These are phyloP conservation scores for Dysmachus trigonus DNA, from an alignment of 2,888 invertebrate species.

Conservation along the genomic window DNA sequence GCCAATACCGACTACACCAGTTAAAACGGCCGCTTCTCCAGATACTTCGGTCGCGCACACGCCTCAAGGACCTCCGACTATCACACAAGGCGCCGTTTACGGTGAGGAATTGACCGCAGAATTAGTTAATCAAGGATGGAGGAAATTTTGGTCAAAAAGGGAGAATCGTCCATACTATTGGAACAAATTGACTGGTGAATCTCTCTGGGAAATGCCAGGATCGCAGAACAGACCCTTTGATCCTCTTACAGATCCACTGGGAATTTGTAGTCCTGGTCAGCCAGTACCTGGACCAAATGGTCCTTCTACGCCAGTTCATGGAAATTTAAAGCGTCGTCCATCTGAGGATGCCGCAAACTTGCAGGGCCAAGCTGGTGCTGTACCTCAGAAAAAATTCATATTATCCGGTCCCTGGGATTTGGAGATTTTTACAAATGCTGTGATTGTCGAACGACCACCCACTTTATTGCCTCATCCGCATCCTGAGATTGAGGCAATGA, in stretches of 20 bases:
- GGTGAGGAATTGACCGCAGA: conserved; percentile 63
- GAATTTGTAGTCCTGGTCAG: conserved; percentile 70
- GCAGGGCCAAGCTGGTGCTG: conserved; percentile 58
- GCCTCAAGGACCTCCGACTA: conserved; percentile 60
- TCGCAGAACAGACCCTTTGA: conserved; percentile 78
- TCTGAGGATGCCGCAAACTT: conserved; percentile 62
- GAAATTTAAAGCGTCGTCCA: conserved; percentile 59
- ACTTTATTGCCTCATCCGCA: conserved; percentile 89
- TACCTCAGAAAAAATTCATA: conserved; percentile 86
- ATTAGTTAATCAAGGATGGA: conserved; percentile 86
- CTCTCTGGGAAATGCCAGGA: conserved; percentile 96
- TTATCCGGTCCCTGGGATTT: conserved; percentile 95
- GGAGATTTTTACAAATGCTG: conserved; percentile 90
- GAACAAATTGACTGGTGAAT: conserved; percentile 95
- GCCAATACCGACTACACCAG: conserved; percentile 60
- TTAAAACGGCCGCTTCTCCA: conserved; percentile 58
- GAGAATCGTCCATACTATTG: conserved; percentile 96
- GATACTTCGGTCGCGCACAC: conserved; percentile 60
- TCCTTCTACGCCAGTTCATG: conserved; percentile 51
- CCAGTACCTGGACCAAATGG: conserved; percentile 60
- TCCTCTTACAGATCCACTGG: conserved; percentile 90
- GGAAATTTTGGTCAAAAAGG: conserved; percentile 95
- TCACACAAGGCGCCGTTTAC: conserved; percentile 56
- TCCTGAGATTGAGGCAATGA: conserved; percentile 90
- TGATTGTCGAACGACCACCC: conserved; percentile 80